phyloP scores from a whole-genome alignment of 2,797 vertebrate species.

The Kryptolebias ocellatus region DNA sequence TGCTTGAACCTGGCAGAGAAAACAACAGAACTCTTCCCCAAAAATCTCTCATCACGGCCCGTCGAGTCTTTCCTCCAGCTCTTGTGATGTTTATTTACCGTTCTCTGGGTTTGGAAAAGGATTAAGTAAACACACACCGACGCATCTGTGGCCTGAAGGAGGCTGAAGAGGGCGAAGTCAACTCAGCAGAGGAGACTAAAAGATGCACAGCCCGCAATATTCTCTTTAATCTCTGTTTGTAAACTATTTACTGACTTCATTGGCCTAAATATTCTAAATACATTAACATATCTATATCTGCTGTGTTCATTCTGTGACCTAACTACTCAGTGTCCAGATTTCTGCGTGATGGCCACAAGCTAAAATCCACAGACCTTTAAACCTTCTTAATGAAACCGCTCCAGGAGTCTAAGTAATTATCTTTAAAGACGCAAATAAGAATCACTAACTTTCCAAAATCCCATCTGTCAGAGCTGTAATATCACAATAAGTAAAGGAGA shows the following conservation, averaged over 20 bases:
- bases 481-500: conserved; percentile 27
- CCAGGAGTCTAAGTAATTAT: conserved; percentile 26
- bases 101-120: conserved; percentile 62
- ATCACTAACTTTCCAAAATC: conserved; percentile 30
- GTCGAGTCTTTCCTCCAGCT: conserved; percentile 39
- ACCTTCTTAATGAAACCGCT: conserved; percentile 6
- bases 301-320: conserved; percentile 2
- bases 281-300: neutral
- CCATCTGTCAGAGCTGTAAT: conserved; percentile 35
- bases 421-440: conserved; percentile 35
- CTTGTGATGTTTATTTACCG: conserved; percentile 61
- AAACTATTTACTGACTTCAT: conserved; percentile 25
- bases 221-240: conserved; percentile 41
- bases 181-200: conserved; percentile 39
- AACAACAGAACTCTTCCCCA: conserved; percentile 52
- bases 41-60: conserved; percentile 28
- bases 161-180: conserved; percentile 50
- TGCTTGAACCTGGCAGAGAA: conserved; percentile 66
- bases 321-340: conserved; percentile 1
- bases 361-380: conserved; percentile 17
- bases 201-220: conserved; percentile 26
- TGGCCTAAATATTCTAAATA: conserved; percentile 9
- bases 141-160: conserved; percentile 57
- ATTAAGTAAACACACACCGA: conserved; percentile 54
- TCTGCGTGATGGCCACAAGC: conserved; percentile 7